A percentile compares a stretch with the other conserved stretches of the same genome.
phyloP scores from a whole-genome alignment of 2,888 invertebrate genomes.

The Limulus polyphemus region DNA sequence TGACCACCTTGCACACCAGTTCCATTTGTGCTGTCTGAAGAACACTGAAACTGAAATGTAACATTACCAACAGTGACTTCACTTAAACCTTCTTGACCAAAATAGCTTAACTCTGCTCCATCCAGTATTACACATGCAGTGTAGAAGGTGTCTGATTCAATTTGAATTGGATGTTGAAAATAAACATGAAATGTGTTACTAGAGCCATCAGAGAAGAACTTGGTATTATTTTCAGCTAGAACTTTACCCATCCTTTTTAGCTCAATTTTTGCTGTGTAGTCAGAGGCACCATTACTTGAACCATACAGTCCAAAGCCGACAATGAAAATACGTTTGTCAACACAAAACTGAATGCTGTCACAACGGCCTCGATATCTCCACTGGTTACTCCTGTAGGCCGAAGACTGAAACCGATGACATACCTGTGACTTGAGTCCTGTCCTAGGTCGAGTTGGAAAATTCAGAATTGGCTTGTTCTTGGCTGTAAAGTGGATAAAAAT shows the following conservation, averaged over 20 bases:
- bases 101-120: constrained; percentile 86
- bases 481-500: constrained; percentile 92
- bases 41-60: constrained; percentile 93
- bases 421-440: constrained; percentile 83
- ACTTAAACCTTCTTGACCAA: constrained; percentile 91
- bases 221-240: constrained; percentile 78
- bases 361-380: constrained; percentile 94
- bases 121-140: constrained; percentile 91
- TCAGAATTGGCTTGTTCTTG: constrained; percentile 55
- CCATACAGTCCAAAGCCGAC: constrained; percentile 93
- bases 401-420: constrained; percentile 90
- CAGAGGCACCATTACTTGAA: constrained; percentile 87
- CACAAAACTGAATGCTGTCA: constrained; percentile 92
- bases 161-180: constrained; percentile 57
- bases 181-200: constrained; percentile 89
- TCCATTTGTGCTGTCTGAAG: constrained; percentile 92
- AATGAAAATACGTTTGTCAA: constrained; percentile 87
- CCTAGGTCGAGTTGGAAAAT: constrained; percentile 68
- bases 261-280: constrained; percentile 88
- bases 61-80: constrained; percentile 86
- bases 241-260: constrained; percentile 74
- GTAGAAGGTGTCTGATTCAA: constrained; percentile 86
- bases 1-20: constrained; percentile 96
- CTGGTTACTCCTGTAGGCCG: constrained; percentile 90
- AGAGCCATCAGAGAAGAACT: constrained; percentile 91